Percentiles rank a stretch among this genome's conserved stretches.
These are phyloP conservation scores for Ceyx erithaca DNA, from an alignment of 2,797 vertebrate species.

Conservation along the genomic window DNA sequence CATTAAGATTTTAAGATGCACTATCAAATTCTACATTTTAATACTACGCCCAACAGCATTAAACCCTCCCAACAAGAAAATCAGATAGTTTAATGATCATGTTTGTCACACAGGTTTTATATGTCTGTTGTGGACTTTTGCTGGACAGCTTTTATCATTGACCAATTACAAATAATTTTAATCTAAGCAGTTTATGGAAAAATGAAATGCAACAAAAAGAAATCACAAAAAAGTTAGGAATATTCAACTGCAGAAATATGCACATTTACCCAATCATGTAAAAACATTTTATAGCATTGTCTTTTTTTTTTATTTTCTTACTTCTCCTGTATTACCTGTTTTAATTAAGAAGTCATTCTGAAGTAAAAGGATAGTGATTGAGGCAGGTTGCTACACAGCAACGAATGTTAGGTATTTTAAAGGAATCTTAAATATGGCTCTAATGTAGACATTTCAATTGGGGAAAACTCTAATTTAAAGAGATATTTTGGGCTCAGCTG, in stretches of 20 bases:
- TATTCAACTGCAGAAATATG: constrained; percentile 7
- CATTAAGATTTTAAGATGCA: constrained; percentile 86
- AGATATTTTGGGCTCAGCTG: not conserved
- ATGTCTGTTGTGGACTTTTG: constrained; percentile 72
- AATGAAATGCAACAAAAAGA: not conserved
- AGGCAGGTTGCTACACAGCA: not conserved
- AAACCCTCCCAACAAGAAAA: constrained; percentile 85
- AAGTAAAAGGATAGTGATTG: not conserved
- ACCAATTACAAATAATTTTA: constrained; percentile 68
- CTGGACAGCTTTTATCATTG: constrained; percentile 56
- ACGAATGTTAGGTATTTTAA: constrained; percentile 33
- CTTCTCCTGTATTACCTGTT: not conserved
- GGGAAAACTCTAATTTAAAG: not conserved
- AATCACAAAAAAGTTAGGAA: not conserved
- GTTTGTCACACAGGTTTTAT: constrained; percentile 83
- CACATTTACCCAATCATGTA: constrained; percentile 5
- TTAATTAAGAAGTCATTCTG: not conserved
- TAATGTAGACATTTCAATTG: not conserved
- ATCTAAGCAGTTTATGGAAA: not conserved
- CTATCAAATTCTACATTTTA: constrained; percentile 87
- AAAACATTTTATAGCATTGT: not conserved
- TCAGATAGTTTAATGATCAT: constrained; percentile 82
- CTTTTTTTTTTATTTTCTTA: constrained; percentile 22
- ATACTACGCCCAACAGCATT: constrained; percentile 81
- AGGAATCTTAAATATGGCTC: not conserved